Base-by-base conservation (phyloP, 2,113 vertebrate genomes). In the Asarcornis scutulata region DNA sequence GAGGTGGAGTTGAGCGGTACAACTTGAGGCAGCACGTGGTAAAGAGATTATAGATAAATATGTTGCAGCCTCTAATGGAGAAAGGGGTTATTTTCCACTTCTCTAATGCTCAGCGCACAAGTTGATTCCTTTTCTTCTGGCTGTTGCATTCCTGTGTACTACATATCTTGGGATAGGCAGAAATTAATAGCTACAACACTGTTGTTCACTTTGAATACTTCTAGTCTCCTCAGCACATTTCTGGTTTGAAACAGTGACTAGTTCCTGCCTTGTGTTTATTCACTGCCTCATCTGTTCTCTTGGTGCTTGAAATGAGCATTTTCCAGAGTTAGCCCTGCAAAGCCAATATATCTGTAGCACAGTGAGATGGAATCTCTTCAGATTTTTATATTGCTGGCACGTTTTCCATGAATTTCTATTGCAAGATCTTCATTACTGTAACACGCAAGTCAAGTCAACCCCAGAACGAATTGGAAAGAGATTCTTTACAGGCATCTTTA, bases 401-500 rank as follows among this genome's bases (percentile, higher is more conserved):
- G 4, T 64, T 20, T 73, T 85, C 48, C 1, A 0, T 73, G 36
- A 55, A 21, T 76, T 79, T 31, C 69, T 4, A 4, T 21, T 58
- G 73, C 36, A 17, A 56, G 18, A 21, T 55, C 48, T 74, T 81
- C 71, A 46, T 55, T 88, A 64, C 73, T 78, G 76, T 38, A 26
- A 27, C 44, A 10, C 76, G 69, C 80, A 69, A 86, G 48, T 12
- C 29, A 38, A 76, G 52, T 67, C 75, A 89, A 6, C 60, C 63
- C 50, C 42, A 17, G 88, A 68, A 68, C 60, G 26, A 67, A 88
- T 11, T 78, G 76, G 72, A 25, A 59, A 38, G 83, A 75, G 32
- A 13, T 78, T 77, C 73, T 86, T 88, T 88, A 72, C 32, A 90
- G 83, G 52, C 59, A 68, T 73, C 86, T 88, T 93, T 81, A 48